Evolutionary conservation across 2,888 invertebrate species (phyloP), one percentile per base, ranked within the genome.

Genomic region (Eristalis tenax): DNA sequence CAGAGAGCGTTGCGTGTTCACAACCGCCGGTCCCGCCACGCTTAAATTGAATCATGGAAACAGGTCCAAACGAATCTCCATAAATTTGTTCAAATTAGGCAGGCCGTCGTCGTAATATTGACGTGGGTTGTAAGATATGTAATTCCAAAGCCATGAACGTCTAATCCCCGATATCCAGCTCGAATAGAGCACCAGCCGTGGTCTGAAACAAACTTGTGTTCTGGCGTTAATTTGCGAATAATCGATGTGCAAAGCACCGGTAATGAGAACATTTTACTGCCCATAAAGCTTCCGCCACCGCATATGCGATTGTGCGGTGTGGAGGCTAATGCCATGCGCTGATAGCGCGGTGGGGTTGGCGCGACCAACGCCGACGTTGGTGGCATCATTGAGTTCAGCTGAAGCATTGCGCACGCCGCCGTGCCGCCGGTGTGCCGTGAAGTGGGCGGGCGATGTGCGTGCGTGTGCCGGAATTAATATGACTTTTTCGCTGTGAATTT

Each of bases 221-320:
- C 35, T 69, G 69, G 74, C 69, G 81, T 75, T 81, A 81, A 81
- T 81, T 81, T 75, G 74, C 74, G 74, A 81, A 81, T 75, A 81
- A 81, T 75, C 69, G 69, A 81, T 81, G 81, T 71, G 74, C 80
- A 80, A 75, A 81, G 64, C 74, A 75, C 81, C 81, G 81, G 81
- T 81, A 81, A 81, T 81, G 74, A 81, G 81, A 68, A 69, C 81
- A 75, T 81, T 81, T 81, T 81, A 81, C 74, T 75, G 81, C 74
- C 81, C 68, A 81, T 81, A 75, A 81, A 81, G 69, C 64, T 81
- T 74, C 69, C 57, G 69, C 74, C 50, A 18, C 50, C 69, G 74
- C 81, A 69, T 66, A 61, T 66, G 73, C 74, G 35, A 63, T 63
- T 63, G 68, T 69, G 73, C 38, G 59, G 79, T 66, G 57, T 43